Evolutionary conservation across 2,113 vertebrate species (phyloP).

Genomic region (Cyanistes caeruleus): DNA sequence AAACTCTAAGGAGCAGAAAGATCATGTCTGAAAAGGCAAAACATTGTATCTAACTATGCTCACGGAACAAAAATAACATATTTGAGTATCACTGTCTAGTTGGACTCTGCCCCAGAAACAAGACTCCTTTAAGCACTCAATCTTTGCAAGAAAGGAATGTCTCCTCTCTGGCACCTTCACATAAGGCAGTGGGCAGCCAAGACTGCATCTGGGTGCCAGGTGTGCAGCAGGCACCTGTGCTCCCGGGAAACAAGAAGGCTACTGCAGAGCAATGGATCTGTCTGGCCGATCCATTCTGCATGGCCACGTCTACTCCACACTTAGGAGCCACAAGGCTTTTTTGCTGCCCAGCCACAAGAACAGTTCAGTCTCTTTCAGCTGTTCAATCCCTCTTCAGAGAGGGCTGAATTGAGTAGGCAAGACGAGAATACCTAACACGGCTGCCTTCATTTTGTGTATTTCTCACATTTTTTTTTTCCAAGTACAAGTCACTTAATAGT

Average conservation of each 20-base stretch:
- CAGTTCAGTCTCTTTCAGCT: background rate
- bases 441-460: background rate
- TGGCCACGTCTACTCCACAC: background rate
- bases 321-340: fast-evolving
- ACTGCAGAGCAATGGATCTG: background rate
- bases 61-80: background rate
- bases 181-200: fast-evolving
- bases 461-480: background rate
- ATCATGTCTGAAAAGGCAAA: background rate
- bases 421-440: background rate
- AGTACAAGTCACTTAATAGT: background rate
- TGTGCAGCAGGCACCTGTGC: fast-evolving
- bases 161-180: background rate
- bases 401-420: background rate
- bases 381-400: background rate
- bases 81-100: background rate
- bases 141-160: background rate
- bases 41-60: background rate
- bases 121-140: background rate
- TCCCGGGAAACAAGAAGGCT: background rate
- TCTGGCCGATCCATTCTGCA: background rate
- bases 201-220: background rate
- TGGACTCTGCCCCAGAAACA: background rate
- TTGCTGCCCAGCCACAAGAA: background rate
- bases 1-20: background rate